phyloP scores from a whole-genome alignment of 2,113 vertebrate genomes.

The Hypanus sabinus region DNA sequence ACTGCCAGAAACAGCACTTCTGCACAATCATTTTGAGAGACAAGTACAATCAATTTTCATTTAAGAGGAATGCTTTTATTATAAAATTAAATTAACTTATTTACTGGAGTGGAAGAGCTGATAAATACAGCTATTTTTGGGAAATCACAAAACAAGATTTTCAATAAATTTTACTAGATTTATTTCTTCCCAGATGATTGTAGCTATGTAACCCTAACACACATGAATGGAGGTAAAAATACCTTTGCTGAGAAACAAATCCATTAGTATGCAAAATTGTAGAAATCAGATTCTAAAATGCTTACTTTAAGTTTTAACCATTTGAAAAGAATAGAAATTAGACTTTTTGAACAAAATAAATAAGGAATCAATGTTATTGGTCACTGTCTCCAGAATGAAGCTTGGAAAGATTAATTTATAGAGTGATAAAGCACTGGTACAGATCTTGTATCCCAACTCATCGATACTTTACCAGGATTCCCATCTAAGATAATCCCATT shows the following conservation, averaged over 20 bases:
- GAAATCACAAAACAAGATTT: background rate
- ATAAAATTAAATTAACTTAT: background rate
- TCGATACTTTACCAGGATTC: too few species aligned
- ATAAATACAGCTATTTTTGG: background rate
- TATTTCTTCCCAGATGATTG: background rate
- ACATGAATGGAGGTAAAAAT: background rate
- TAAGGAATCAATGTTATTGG: too few species aligned
- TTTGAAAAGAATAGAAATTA: background rate
- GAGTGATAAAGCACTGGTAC: too few species aligned
- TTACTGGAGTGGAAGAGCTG: background rate
- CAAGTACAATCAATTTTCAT: slow-evolving; percentile 2
- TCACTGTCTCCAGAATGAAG: too few species aligned
- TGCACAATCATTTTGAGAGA: background rate
- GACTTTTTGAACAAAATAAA: too few species aligned
- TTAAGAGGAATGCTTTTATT: background rate
- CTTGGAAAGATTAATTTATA: too few species aligned
- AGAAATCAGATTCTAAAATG: background rate
- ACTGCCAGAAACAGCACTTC: background rate
- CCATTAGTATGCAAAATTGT: background rate
- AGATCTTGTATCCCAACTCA: too few species aligned
- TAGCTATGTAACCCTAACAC: background rate
- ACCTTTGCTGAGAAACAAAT: background rate
- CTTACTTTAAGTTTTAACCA: background rate
- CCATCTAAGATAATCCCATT: too few species aligned
- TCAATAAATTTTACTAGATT: background rate